A percentile compares a stretch with the other conserved stretches of the same genome.
phyloP scores from a whole-genome alignment of 2,113 vertebrate genomes.

The Amblyornis subalaris region DNA sequence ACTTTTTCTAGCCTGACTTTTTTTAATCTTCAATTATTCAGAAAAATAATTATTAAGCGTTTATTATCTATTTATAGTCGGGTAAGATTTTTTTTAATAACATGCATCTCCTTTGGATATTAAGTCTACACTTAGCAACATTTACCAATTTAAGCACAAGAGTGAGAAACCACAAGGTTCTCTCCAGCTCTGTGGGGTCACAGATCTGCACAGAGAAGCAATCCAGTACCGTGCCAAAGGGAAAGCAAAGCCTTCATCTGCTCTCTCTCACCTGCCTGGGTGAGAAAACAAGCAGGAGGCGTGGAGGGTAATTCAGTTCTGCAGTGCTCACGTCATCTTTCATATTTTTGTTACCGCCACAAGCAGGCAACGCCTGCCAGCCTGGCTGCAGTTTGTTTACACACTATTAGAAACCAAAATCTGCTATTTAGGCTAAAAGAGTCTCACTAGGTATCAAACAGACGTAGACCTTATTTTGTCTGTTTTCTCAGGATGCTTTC shows the following conservation, averaged over 20 bases:
- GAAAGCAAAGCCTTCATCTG: neutral
- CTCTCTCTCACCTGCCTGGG: neutral
- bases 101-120: neutral
- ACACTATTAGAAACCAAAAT: neutral
- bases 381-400: neutral
- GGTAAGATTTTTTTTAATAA: neutral
- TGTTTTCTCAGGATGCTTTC: neutral
- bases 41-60: neutral
- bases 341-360: neutral
- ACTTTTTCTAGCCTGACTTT: neutral
- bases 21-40: neutral
- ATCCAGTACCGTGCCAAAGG: accelerated
- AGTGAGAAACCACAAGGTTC: neutral
- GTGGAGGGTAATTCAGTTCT: neutral
- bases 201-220: neutral
- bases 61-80: neutral
- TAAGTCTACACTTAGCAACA: neutral
- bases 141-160: neutral
- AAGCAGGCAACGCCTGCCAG: slow-evolving; percentile 1
- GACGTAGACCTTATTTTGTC: neutral
- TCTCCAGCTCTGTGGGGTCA: neutral
- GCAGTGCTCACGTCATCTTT: neutral
- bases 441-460: neutral
- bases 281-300: neutral
- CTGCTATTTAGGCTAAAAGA: neutral